Evolutionary conservation across 2,888 invertebrate genomes (phyloP), one percentile per base, ranked within the genome.

Genomic region (Leuctra nigra): DNA sequence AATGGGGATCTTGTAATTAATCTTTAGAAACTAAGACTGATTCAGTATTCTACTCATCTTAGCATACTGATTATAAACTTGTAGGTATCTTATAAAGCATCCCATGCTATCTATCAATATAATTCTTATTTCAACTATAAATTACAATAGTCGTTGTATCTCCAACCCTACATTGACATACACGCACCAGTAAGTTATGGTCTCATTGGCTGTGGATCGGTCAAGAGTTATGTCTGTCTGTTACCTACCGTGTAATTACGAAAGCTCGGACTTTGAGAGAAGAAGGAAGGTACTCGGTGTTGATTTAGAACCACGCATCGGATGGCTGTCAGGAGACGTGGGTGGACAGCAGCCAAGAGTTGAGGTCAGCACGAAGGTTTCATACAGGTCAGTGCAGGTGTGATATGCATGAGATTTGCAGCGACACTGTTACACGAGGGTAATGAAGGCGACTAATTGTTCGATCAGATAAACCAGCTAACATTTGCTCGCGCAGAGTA

Each of bases 1-100:
- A 50, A 50, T 18, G 20, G 20, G 41, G 11, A n/a, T 44, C 35
- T 50, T 35, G 54, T 57, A 48, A 57, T 57, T 57, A 57, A 57
- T 57, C 57, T 54, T 54, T 20, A 18, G 44, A 36, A 22, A 18
- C 47, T 53, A 18, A 53, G 41, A 39, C 41, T 53, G 53, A 54
- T 54, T 50, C 29, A 39, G 18, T 56, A 52, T 52, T 50, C 52
- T 56, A 29, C 29, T 39, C 29, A 41, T 35, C 35, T 50, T 35
- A 50, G 50, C 35, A 50, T 50, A 33, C 50, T 50, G 50, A 50
- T 50, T 50, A 50, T 41, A 20, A 41, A 35, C 33, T 22, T 44
- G 23, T 20, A 50, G 35, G 35, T 50, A 20, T 33, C 50, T 35
- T 50, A 44, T 44, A n/a, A 33, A 50, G 35, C 50, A 50, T 35